Conservation (phyloP, 2,797 vertebrate genomes). For the Microchirus variegatus region DNA sequence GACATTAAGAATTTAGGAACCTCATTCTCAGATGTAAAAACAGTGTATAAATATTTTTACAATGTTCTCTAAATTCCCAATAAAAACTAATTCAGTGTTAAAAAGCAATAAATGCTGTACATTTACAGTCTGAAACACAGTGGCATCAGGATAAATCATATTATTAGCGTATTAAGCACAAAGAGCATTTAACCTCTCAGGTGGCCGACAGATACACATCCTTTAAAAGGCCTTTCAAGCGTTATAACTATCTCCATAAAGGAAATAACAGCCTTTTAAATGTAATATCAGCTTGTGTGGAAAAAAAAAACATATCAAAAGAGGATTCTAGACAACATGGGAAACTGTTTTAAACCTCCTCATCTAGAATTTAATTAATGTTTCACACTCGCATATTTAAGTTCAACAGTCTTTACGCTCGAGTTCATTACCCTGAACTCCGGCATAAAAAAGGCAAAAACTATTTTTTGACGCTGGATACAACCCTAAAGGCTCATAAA, state of each 20-base stretch:
- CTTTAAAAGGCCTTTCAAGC: neutral
- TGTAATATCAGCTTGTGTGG: neutral
- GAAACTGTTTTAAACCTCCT: constrained; percentile 34
- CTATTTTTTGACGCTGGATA: constrained; percentile 47
- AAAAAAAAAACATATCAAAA: constrained; percentile 10
- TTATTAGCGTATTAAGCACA: neutral
- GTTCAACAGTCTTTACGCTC: constrained; percentile 1
- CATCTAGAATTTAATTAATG: constrained; percentile 25
- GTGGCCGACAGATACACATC: neutral
- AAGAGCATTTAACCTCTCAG: neutral
- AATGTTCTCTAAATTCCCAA: no score
- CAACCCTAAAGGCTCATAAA: constrained; percentile 75
- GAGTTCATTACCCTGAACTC: constrained; percentile 22
- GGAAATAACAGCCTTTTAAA: constrained; percentile 21
- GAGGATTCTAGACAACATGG: neutral
- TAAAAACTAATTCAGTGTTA: no score
- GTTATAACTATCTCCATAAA: neutral
- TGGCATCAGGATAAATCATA: neutral
- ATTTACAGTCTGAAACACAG: neutral
- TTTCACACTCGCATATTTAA: constrained; percentile 34
- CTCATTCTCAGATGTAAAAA: no score
- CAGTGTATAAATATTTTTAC: no score
- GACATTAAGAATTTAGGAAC: no score
- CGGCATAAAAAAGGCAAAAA: constrained; percentile 45
- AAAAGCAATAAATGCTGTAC: neutral